phyloP scores from a whole-genome alignment of 2,888 invertebrate genomes.

The Nymphalis polychloros region DNA sequence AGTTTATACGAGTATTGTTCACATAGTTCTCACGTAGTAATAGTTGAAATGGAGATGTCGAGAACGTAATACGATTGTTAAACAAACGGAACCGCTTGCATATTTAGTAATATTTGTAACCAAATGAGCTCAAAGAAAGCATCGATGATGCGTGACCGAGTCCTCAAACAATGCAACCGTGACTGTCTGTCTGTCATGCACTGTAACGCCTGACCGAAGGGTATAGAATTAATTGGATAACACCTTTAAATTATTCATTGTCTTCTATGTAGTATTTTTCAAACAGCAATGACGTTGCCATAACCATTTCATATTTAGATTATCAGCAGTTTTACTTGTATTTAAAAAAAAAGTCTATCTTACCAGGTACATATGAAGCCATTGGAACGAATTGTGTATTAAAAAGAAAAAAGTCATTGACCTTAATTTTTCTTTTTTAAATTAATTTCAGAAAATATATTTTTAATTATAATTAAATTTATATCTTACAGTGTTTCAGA shows the following conservation, averaged over 20 bases:
- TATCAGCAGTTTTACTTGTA: too few species aligned
- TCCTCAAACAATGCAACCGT: slow-evolving; percentile 9
- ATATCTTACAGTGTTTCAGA: too few species aligned
- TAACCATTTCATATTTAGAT: neutral
- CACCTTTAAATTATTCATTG: slow-evolving; percentile 23
- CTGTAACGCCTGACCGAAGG: slow-evolving; percentile 17
- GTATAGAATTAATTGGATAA: slow-evolving; percentile 7
- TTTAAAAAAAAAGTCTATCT: too few species aligned
- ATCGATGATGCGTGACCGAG: slow-evolving; percentile 21
- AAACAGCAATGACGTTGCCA: neutral
- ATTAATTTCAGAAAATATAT: too few species aligned
- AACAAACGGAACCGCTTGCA: neutral
- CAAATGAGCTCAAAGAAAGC: slow-evolving; percentile 26
- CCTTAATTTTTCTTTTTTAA: too few species aligned
- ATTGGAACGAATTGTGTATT: too few species aligned
- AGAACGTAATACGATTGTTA: neutral
- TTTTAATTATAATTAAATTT: too few species aligned
- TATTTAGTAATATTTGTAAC: slow-evolving; percentile 1
- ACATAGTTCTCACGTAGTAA: too few species aligned
- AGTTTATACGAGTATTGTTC: too few species aligned
- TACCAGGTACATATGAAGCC: too few species aligned
- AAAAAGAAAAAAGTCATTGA: too few species aligned
- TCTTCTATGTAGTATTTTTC: neutral
- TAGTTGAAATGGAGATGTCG: too few species aligned
- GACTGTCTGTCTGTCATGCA: slow-evolving; percentile 14